phyloP scores from a whole-genome alignment of 2,888 invertebrate species.

The Acanthoscelides obtectus region DNA sequence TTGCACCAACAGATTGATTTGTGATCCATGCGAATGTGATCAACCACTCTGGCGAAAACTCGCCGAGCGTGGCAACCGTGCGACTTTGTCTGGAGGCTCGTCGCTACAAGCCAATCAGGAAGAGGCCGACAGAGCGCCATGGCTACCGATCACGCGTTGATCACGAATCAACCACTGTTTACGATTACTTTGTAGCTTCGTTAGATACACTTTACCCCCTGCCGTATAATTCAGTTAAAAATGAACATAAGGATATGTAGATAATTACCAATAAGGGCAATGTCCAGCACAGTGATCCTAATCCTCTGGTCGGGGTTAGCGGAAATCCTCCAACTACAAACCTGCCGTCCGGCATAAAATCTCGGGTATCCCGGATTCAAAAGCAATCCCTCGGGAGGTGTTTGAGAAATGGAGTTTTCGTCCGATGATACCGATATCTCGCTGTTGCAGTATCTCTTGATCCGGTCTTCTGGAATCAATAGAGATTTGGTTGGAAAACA shows the following conservation, averaged over 20 bases:
- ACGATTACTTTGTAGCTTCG: no score
- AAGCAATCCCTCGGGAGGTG: constrained; percentile 57
- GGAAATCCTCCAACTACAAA: constrained; percentile 64
- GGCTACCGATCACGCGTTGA: no score
- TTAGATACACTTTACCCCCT: no score
- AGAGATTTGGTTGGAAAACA: background rate
- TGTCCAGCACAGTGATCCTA: constrained; percentile 62
- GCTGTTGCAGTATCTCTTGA: constrained; percentile 50
- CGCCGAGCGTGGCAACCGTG: no score
- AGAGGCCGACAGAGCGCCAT: no score
- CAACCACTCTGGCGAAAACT: no score
- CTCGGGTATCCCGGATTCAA: constrained; percentile 71
- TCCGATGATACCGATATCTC: constrained; percentile 41
- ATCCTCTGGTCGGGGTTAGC: constrained; percentile 61
- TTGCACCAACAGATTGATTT: no score
- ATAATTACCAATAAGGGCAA: constrained; percentile 62
- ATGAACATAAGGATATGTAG: background rate
- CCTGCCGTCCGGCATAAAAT: constrained; percentile 62
- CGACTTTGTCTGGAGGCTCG: no score
- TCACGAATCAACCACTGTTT: no score
- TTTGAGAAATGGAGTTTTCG: constrained; percentile 39
- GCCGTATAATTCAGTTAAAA: no score
- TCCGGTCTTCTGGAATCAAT: constrained; percentile 44
- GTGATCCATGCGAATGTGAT: no score
- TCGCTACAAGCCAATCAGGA: no score